These are phyloP conservation scores for Macrotus californicus DNA, from an alignment of 2,113 vertebrate species.

Conservation along the genomic window DNA sequence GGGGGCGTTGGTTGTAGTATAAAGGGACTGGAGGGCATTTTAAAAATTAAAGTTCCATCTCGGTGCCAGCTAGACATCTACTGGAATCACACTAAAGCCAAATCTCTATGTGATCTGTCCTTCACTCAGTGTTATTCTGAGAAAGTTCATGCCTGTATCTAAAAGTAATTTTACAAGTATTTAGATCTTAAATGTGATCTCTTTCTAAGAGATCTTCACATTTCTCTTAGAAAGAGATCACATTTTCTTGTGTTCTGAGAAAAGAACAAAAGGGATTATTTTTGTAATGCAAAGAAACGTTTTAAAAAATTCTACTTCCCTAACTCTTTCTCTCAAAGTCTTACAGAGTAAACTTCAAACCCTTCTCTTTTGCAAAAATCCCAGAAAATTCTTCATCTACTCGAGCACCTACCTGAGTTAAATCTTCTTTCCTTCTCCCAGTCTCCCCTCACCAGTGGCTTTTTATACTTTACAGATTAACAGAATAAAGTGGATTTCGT, in stretches of 20 bases:
- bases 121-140: background rate
- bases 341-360: background rate
- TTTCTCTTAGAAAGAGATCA: too few relatives aligned
- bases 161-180: background rate
- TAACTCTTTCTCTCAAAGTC: background rate
- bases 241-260: background rate
- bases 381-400: background rate
- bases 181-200: background rate
- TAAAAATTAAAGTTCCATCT: background rate
- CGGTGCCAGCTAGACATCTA: background rate
- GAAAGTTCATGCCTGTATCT: background rate
- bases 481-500: background rate
- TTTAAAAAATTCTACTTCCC: background rate
- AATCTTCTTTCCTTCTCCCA: background rate
- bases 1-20: background rate
- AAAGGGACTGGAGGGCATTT: background rate
- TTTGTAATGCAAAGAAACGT: background rate
- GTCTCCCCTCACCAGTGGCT: background rate
- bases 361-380: background rate
- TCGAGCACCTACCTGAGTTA: background rate
- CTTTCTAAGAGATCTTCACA: background rate
- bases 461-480: background rate
- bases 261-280: background rate
- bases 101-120: background rate
- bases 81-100: background rate